phyloP scores from a whole-genome alignment of 2,888 invertebrate species.

The Chironomus tentans region DNA sequence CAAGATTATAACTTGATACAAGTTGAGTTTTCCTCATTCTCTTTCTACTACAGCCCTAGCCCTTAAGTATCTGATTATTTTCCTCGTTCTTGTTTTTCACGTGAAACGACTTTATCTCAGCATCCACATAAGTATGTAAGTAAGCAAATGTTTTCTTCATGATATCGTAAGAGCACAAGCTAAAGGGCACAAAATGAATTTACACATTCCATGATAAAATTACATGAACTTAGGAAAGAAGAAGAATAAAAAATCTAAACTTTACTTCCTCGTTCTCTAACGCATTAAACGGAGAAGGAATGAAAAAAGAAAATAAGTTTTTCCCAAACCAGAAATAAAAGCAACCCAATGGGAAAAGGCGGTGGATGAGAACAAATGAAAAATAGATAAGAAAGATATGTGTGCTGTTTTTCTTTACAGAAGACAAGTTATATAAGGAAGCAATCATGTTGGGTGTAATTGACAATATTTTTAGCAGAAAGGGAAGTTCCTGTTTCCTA shows the following conservation, averaged over 20 bases:
- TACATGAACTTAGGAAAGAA: not conserved
- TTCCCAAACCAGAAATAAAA: not conserved
- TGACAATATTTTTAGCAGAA: too few species aligned
- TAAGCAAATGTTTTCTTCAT: not conserved
- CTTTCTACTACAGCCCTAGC: too few species aligned
- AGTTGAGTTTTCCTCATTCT: too few species aligned
- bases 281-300: not conserved
- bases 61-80: not conserved
- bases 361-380: too few species aligned
- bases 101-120: not conserved
- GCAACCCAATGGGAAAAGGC: too few species aligned
- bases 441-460: too few species aligned
- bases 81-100: not conserved
- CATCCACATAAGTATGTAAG: not conserved
- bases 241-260: not conserved
- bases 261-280: not conserved
- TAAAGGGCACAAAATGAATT: not conserved
- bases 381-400: too few species aligned
- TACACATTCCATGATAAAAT: not conserved
- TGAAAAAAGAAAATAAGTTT: not conserved
- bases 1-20: not conserved
- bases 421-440: too few species aligned
- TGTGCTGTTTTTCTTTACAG: too few species aligned
- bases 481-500: too few species aligned
- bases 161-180: not conserved